Evolutionary conservation across 2,113 vertebrate genomes (phyloP).

Genomic region (Nothobranchius kuhntae): DNA sequence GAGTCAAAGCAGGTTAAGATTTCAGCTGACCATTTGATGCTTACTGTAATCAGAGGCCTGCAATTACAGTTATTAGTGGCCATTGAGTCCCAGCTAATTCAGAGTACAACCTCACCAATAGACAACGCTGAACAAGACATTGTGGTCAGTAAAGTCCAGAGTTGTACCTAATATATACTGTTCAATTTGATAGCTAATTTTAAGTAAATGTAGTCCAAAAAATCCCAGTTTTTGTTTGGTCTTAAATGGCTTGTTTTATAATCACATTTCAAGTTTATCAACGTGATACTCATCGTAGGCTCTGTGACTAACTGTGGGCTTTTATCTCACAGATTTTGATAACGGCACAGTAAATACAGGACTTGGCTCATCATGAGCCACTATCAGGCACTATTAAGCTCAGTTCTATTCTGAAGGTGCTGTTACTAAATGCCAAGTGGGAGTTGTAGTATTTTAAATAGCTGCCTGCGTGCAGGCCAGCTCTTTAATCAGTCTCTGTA

Average conservation of each 20-base stretch:
- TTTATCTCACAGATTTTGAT: constrained; percentile 27
- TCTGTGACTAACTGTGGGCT: constrained; percentile 8
- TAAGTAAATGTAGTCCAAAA: no score
- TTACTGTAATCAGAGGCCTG: constrained; percentile 16
- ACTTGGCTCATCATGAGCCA: constrained; percentile 15
- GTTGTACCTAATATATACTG: no score
- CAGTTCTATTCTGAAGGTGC: constrained; percentile 42
- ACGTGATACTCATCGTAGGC: constrained; percentile 32
- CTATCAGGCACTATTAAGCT: constrained; percentile 44
- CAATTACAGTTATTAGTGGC: constrained; percentile 14
- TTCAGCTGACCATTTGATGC: not conserved
- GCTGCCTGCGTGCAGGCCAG: constrained; percentile 54
- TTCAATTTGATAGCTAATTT: no score
- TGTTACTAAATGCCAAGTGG: constrained; percentile 58
- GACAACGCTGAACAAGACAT: constrained; percentile 1
- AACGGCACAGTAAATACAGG: constrained; percentile 22
- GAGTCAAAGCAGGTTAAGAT: not conserved
- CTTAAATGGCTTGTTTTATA: not conserved
- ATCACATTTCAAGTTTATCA: not conserved
- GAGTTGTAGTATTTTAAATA: constrained; percentile 65
- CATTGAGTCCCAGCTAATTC: constrained; percentile 17
- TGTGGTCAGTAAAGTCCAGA: no score
- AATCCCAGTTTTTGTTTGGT: not conserved
- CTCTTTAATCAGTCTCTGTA: constrained; percentile 75
- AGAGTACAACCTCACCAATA: constrained; percentile 6